Base-by-base conservation (phyloP, 53 echinoderm and acorn worm species). In the Echinarachnius parma region DNA sequence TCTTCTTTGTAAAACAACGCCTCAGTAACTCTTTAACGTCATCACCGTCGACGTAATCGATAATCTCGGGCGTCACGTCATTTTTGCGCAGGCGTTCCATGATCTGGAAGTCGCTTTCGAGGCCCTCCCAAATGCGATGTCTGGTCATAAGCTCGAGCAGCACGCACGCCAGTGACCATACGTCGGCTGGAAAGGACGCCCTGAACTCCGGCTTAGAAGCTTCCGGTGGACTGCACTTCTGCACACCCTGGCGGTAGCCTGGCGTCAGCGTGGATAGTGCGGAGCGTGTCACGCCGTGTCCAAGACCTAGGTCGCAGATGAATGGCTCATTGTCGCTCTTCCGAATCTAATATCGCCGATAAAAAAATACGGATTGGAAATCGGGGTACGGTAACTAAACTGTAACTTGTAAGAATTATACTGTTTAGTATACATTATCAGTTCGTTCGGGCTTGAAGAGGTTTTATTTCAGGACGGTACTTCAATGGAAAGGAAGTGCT, bases 91-190 rank as follows among this genome's bases (percentile, higher is more conserved):
- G 37, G 18, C 33, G 33, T 5, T 28, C 21, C 0, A 61, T 34
- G n/a, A 61, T 33, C 61, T 61, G 61, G 21, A 16, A 30, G 3
- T 61, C 61, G 2, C 2, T 7, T 22, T 61, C 35, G 35, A 15
- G 21, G 24, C 14, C 46, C 5, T 63, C 63, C 63, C 63, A 63
- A 2, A 63, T 14, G 10, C 27, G 7, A 1, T 24, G 37, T 22
- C 63, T 3, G 2, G 63, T 63, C 39, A 63, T 39, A 0, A 63
- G 16, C 36, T 63, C 63, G 3, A 63, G 26, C 25, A 63, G 27
- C 4, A 63, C 10, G 16, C 63, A 39, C 2, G 63, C 37, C 63
- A 63, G 25, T 1, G 63, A 63, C 63, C 63, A 63, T 10, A 63
- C 22, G 15, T 63, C 63, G 34, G 34, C 37, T 15, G 22, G 26